Base-by-base conservation (phyloP, 2,797 vertebrate species). In the Cheracebus regulus region DNA sequence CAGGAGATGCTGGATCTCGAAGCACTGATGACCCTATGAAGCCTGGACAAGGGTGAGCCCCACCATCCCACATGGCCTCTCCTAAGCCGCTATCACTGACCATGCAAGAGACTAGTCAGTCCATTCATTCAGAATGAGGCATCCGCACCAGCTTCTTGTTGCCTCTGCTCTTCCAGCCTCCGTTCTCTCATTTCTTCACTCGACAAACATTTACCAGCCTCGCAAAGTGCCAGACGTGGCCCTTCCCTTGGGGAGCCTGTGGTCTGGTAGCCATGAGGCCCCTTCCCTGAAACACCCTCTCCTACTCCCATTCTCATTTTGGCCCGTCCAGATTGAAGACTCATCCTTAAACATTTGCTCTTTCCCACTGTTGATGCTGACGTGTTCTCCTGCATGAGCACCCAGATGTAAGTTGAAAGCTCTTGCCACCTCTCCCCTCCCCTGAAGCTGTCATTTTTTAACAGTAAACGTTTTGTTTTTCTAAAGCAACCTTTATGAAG, bases 1-100 rank as follows among this genome's bases (percentile, higher is more conserved):
- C 1, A 19, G 3, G 48, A 52, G 4, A 48, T 0, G 11, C 41
- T 14, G 28, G 36, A 15, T 87, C 33, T 8, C 0, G 0, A 33
- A 52, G 30, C 52, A 50, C 14, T 22, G 24, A 30, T 12, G 70
- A 46, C 14, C n/a, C 81, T 13, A 36, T 15, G 86, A 33, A 36
- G 10, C 57, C 67, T 26, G 50, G 73, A 67, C 33, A 67, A 33
- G 33, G 61, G 30, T 64, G 52, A 50, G 8, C 5, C 39, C 50
- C 48, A 41, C 30, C n/a, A 14, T 64, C 61, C 70, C 55, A 5
- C 5, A 2, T 2, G 8, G 55, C 36, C 78, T 76, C 39, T 87
- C 80, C 10, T 46, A 67, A 81, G 20, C 5, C 30, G 33, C 88
- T 36, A 13, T 13, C 3, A 1, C 1, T 44, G 58, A 39, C 2